These are phyloP conservation scores for Oreortyx pictus DNA, from an alignment of 2,797 vertebrate genomes.

Conservation along the genomic window DNA sequence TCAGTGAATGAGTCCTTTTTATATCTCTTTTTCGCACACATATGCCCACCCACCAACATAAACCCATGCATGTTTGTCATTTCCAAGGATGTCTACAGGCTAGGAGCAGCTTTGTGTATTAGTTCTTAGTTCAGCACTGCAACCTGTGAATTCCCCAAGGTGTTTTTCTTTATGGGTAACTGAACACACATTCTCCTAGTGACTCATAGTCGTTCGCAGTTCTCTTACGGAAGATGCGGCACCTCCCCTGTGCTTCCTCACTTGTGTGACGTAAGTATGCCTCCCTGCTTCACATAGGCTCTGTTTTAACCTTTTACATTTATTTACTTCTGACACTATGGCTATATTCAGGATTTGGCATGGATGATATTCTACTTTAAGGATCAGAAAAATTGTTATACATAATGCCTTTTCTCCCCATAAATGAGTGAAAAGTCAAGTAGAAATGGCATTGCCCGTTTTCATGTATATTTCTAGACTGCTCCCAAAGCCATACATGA, in stretches of 20 bases:
- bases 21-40: background rate
- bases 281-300: background rate
- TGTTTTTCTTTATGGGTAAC: background rate
- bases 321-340: background rate
- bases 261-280: background rate
- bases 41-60: background rate
- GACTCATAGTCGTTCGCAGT: background rate
- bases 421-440: background rate
- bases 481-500: background rate
- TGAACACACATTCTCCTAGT: background rate
- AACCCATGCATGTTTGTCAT: background rate
- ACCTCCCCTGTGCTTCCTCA: background rate
- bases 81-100: background rate
- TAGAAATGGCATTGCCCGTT: background rate
- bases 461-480: background rate
- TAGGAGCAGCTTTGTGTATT: background rate
- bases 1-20: background rate
- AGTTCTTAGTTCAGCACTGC: background rate
- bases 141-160: background rate
- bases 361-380: background rate
- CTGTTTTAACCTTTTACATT: background rate
- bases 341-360: background rate
- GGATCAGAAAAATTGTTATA: background rate
- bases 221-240: background rate
- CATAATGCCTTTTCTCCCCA: background rate